These are phyloP conservation scores for Elaphurus davidianus DNA, from an alignment of 2,113 vertebrate genomes.

Conservation along the genomic window DNA sequence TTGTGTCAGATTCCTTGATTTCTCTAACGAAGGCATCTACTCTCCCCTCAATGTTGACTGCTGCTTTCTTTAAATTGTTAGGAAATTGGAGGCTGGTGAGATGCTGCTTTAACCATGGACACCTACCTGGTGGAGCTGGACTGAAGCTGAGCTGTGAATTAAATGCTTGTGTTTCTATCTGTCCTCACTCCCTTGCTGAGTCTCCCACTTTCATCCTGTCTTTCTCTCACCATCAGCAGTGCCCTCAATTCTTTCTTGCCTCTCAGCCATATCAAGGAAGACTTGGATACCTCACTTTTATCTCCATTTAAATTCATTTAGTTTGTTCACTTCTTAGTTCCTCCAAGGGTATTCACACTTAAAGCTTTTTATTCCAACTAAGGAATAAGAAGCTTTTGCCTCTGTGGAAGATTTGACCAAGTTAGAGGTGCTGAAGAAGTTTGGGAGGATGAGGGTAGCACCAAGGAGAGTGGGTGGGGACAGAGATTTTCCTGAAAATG, in stretches of 20 bases:
- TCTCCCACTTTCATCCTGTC: background rate
- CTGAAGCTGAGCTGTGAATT: background rate
- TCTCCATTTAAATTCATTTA: background rate
- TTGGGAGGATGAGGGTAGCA: background rate
- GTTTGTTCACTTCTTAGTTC: background rate
- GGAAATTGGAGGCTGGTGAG: background rate
- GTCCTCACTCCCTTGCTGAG: background rate
- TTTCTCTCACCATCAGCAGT: background rate
- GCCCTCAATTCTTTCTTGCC: background rate
- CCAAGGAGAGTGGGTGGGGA: too few species aligned
- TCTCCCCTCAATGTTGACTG: background rate
- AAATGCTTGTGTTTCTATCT: background rate
- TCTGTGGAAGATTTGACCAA: background rate
- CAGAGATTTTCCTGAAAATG: background rate
- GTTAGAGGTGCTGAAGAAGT: background rate
- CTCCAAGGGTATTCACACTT: background rate
- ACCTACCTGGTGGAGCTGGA: background rate
- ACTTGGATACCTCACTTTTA: background rate
- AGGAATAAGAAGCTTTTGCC: background rate
- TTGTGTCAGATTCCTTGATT: conserved; percentile 23
- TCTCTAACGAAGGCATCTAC: conserved; percentile 26
- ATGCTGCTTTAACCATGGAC: background rate
- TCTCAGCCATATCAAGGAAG: background rate
- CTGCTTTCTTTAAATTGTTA: conserved; percentile 7
- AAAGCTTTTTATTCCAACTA: background rate